Conservation (phyloP, 23 tunicate genomes). For the Ascidia mentula region DNA sequence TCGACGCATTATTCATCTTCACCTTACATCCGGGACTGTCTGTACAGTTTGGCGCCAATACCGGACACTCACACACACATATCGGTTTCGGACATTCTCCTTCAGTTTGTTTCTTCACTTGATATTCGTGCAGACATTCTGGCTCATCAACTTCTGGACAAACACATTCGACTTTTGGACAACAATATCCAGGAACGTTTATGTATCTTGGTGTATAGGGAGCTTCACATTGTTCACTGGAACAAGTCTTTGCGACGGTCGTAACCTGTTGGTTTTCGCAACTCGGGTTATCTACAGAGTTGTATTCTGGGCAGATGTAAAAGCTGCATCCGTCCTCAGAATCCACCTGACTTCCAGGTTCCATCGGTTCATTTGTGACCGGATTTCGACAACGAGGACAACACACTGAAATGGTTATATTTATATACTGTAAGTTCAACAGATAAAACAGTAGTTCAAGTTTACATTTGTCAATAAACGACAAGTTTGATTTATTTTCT, state of each 20-base stretch:
- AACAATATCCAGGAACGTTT: slow-evolving; percentile 18
- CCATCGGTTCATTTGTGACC: slow-evolving; percentile 15
- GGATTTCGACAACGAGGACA: slow-evolving; percentile 26
- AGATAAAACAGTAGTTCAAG: no score
- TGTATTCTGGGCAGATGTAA: slow-evolving; percentile 16
- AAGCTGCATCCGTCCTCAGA: slow-evolving; percentile 31
- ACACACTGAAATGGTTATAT: slow-evolving; percentile 54
- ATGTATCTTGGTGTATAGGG: slow-evolving; percentile 16
- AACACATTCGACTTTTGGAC: slow-evolving; percentile 28
- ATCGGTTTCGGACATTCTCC: slow-evolving; percentile 39
- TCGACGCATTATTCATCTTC: slow-evolving; percentile 1
- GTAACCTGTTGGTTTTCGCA: neutral
- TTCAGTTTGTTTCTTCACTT: slow-evolving; percentile 18
- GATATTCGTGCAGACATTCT: slow-evolving; percentile 10
- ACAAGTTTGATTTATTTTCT: no score
- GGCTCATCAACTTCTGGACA: slow-evolving; percentile 13
- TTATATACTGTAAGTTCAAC: no score
- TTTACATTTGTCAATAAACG: no score
- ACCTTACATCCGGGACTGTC: slow-evolving; percentile 45
- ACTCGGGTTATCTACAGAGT: neutral
- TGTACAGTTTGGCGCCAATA: slow-evolving; percentile 8
- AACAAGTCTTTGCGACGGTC: slow-evolving; percentile 4
- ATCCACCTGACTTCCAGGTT: slow-evolving; percentile 11
- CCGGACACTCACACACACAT: slow-evolving; percentile 43
- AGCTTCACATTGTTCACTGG: neutral